Evolutionary conservation across 2,888 invertebrate genomes (phyloP).

Genomic region (Lepidocyrtoides sp.): DNA sequence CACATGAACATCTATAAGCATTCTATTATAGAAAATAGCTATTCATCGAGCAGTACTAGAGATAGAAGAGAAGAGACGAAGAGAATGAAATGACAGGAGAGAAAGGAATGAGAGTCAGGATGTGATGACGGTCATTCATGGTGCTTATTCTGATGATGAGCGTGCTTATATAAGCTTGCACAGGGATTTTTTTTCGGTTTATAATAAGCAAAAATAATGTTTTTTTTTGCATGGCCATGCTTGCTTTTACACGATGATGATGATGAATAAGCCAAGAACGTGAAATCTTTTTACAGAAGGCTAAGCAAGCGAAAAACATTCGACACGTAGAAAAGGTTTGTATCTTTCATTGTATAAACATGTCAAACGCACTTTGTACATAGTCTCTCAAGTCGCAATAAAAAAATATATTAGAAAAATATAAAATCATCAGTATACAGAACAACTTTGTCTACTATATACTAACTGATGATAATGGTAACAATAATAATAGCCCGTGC

Average conservation of each 20-base stretch:
- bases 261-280: neutral
- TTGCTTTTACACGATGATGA: neutral
- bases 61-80: neutral
- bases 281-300: neutral
- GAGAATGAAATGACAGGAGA: slow-evolving; percentile 3
- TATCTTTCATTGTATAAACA: neutral
- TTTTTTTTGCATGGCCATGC: neutral
- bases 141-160: neutral
- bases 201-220: neutral
- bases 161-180: neutral
- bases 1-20: neutral
- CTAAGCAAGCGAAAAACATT: neutral
- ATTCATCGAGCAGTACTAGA: too few species aligned
- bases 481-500: slow-evolving; percentile 58
- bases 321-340: too few species aligned
- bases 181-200: neutral
- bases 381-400: too few species aligned
- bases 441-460: neutral
- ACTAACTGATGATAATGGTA: slow-evolving; percentile 18
- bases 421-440: too few species aligned
- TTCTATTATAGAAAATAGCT: neutral
- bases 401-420: too few species aligned
- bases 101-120: neutral
- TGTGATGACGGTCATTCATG: neutral
- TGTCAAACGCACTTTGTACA: neutral